Percentiles rank a stretch among this genome's conserved stretches.
These are phyloP conservation scores for Hypsopygia costalis DNA, from an alignment of 2,888 invertebrate species.

Conservation along the genomic window DNA sequence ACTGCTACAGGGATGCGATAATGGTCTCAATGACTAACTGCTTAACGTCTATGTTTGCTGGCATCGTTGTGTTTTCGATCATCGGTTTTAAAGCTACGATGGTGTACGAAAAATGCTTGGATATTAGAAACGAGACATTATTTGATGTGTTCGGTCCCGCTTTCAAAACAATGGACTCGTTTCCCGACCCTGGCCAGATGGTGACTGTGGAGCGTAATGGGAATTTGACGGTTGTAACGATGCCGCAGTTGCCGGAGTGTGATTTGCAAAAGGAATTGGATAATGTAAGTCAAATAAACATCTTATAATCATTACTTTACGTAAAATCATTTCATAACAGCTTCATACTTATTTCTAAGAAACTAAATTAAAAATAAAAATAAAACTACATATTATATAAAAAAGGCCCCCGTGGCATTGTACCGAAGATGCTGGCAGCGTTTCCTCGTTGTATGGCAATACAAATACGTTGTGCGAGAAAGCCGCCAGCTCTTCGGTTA, in stretches of 20 bases:
- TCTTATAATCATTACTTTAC: not conserved
- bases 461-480: too few relatives aligned
- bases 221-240: conserved; percentile 79
- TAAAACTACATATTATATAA: too few relatives aligned
- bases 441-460: too few relatives aligned
- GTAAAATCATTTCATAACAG: too few relatives aligned
- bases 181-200: conserved; percentile 80
- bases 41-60: conserved; percentile 97
- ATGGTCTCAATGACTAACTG: conserved; percentile 96
- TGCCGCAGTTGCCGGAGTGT: conserved; percentile 87
- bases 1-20: conserved; percentile 96
- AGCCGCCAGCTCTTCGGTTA: too few relatives aligned
- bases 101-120: conserved; percentile 89
- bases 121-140: conserved; percentile 82
- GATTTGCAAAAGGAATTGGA: conserved; percentile 92
- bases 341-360: too few relatives aligned
- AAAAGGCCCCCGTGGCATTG: too few relatives aligned
- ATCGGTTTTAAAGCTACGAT: conserved; percentile 95
- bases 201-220: conserved; percentile 76
- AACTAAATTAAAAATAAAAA: too few relatives aligned
- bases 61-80: conserved; percentile 96
- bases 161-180: conserved; percentile 51
- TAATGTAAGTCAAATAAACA: conserved; percentile 84
- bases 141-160: conserved; percentile 77
- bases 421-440: too few relatives aligned